These are phyloP conservation scores for Remorina albescens DNA, from an alignment of 2,797 vertebrate genomes.

Conservation along the genomic window DNA sequence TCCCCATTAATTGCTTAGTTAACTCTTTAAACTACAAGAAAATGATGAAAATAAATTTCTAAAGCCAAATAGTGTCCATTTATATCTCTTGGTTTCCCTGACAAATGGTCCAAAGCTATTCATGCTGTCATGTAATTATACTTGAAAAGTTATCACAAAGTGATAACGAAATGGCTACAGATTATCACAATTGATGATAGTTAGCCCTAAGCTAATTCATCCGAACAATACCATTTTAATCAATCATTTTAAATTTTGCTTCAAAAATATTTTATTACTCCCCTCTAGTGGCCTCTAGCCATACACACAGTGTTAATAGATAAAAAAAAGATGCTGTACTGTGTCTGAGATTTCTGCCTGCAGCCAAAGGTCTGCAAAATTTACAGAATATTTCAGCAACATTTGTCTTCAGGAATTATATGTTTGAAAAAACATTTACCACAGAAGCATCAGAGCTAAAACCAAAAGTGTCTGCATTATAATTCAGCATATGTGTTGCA, in stretches of 20 bases:
- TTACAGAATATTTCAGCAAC: background rate
- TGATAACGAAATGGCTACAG: too few relatives aligned
- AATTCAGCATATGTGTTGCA: too few relatives aligned
- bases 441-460: background rate
- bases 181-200: background rate
- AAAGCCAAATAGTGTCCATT: too few relatives aligned
- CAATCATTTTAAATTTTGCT: background rate
- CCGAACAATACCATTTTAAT: too few relatives aligned
- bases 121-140: background rate
- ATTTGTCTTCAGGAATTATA: too few relatives aligned
- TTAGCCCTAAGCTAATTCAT: background rate
- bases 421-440: background rate
- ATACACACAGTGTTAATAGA: too few relatives aligned
- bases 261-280: background rate
- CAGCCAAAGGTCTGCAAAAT: background rate
- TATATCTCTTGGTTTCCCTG: too few relatives aligned
- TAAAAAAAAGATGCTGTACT: too few relatives aligned
- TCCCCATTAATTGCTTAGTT: too few relatives aligned
- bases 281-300: background rate
- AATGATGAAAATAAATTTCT: background rate
- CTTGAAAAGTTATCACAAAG: background rate
- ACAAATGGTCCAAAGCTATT: background rate
- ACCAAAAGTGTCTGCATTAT: background rate
- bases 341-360: background rate
- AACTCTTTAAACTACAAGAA: background rate